Percentiles rank a stretch among this genome's conserved stretches.
These are phyloP conservation scores for Helleia helle DNA, from an alignment of 2,888 invertebrate genomes.

Conservation along the genomic window DNA sequence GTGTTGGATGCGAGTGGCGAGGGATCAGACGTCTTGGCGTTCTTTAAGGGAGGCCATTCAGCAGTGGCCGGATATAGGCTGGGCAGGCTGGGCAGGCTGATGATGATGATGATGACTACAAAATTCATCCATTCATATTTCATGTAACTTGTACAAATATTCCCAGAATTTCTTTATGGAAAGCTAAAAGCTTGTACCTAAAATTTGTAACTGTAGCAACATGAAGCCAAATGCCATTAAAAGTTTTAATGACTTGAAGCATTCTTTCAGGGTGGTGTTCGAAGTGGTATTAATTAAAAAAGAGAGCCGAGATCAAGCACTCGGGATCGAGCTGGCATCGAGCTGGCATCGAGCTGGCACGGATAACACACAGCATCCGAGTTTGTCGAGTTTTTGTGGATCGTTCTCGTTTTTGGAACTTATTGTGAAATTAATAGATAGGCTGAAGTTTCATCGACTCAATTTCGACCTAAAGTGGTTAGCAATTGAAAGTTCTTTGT, in stretches of 20 bases:
- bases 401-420: constrained; percentile 5
- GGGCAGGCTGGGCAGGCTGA: too few species aligned
- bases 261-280: constrained; percentile 65
- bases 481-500: too few species aligned
- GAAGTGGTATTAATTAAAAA: constrained; percentile 73
- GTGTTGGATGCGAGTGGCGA: too few species aligned
- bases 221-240: constrained; percentile 67
- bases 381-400: neutral
- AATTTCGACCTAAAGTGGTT: too few species aligned
- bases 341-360: constrained; percentile 34
- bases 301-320: constrained; percentile 53
- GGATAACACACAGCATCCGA: constrained; percentile 27
- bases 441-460: too few species aligned
- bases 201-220: constrained; percentile 55
- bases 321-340: constrained; percentile 35
- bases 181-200: constrained; percentile 48
- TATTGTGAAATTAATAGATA: too few species aligned
- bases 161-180: constrained; percentile 22
- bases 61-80: too few species aligned
- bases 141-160: constrained; percentile 8
- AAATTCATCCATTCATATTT: too few species aligned
- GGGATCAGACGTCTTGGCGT: too few species aligned
- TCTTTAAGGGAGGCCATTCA: too few species aligned
- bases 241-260: constrained; percentile 69
- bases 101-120: too few species aligned